Evolutionary conservation across 2,113 vertebrate genomes (phyloP).

Genomic region (Hydrolagus affinis): DNA sequence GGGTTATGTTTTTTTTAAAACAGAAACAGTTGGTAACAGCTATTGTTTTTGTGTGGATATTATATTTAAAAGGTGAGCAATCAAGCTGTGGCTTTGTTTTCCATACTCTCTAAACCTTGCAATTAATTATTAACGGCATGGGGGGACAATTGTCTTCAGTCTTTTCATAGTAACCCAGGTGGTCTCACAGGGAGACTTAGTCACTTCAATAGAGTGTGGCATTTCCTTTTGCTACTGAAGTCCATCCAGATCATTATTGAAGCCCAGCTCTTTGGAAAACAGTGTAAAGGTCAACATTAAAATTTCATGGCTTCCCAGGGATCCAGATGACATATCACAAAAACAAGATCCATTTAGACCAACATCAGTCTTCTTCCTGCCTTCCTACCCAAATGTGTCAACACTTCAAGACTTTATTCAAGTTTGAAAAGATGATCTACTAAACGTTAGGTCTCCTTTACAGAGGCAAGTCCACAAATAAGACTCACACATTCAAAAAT

Average conservation of each 20-base stretch:
- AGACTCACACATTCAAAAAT: no score
- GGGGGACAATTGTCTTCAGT: background rate
- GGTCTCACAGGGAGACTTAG: background rate
- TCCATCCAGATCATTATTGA: background rate
- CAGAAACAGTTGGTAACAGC: background rate
- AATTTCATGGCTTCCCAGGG: background rate
- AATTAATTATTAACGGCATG: slow-evolving; percentile 5
- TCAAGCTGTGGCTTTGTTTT: background rate
- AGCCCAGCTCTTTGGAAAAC: background rate
- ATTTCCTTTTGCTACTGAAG: background rate
- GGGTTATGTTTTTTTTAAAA: background rate
- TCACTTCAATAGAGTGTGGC: background rate
- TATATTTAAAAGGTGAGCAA: slow-evolving; percentile 1
- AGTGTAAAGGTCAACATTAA: slow-evolving; percentile 7
- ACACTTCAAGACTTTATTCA: no score
- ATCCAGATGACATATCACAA: background rate
- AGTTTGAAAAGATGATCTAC: no score
- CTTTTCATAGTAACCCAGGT: background rate
- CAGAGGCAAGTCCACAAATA: no score
- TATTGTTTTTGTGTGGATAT: background rate
- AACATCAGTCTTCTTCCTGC: background rate
- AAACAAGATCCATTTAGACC: background rate
- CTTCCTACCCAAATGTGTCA: background rate
- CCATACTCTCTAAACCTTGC: background rate
- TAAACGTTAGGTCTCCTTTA: background rate